Base-by-base conservation (phyloP, 2,113 vertebrate genomes). In the Nothobranchius furzeri region DNA sequence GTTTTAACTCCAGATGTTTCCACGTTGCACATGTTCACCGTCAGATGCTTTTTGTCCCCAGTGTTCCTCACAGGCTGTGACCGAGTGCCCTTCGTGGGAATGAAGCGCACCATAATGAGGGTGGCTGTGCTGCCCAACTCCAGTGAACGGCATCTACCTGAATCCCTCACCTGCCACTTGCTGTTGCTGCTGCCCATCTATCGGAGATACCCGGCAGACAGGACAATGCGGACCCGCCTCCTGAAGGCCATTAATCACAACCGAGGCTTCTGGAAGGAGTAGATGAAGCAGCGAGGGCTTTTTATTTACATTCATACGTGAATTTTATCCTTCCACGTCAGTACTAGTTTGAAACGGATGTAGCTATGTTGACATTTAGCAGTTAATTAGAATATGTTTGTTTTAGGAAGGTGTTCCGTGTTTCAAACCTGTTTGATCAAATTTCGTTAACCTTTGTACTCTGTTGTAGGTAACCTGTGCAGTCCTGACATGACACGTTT, bases 41-140 rank as follows among this genome's bases (percentile, higher is more conserved):
- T 30, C 3, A 0, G 8, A 53, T 8, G 50, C 15, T 20, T 65
- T 36, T 13, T 13, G 12, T 68, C 1, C 0, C 36, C 76, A 96
- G 95, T 91, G 66, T 96, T 96, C 74, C 56, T 95, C 66, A 93
- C 88, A 37, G 94, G 93, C 70, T 91, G 54, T 17, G 85, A 92
- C 47, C 92, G 92, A 11, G 79, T 94, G 0, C 89, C 92, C n/a
- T 70, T 91, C 48, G 15, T 73, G 63, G 91, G 90, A 0, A 89
- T 94, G 88, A 25, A 76, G 5, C 50, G 53, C 52, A 69, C 93
- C 62, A 64, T 11, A 61, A 94, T 96, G 91, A 91, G 0, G 12
- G 85, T 96, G 6, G 10, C 68, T 0, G 59, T 79, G 2, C 58
- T 89, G 70, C 47, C 36, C 0, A 3, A 70, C 2, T n/a, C 73